Evolutionary conservation across 2,888 invertebrate species (phyloP), one percentile per base, ranked within the genome.

Genomic region (Trachelus iudaicus): DNA sequence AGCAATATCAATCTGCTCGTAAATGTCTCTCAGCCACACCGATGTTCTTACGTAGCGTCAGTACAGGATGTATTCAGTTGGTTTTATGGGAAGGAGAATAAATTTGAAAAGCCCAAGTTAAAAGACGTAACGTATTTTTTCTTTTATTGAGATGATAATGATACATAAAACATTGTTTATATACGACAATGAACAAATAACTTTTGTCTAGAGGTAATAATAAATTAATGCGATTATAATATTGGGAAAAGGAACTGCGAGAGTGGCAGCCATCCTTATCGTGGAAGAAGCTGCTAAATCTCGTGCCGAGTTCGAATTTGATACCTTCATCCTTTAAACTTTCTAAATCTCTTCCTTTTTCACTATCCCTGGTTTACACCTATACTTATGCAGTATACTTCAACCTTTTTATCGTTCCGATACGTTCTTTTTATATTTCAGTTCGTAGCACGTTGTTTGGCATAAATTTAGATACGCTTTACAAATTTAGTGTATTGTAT

Each of bases 121-220:
- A 88, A 88, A 88, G 87, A 88, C 86, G 85, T 87, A 86, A 87
- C 84, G 86, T 87, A 86, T 76, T 78, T 83, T 87, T 56, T 56
- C 23, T 56, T 80, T 87, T 87, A 87, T 88, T 88, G 82, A 83
- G 86, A 86, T 87, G 83, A 84, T 87, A 87, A 86, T 87, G 84
- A 86, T 87, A 83, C 86, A 86, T 87, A 87, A 88, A 88, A 88
- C 87, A 87, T 87, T 85, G 84, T 86, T 84, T 86, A 83, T 85
- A 84, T 85, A 87, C 84, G 85, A 82, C 84, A 85, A 87, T 86
- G 87, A 88, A 88, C 85, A 88, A 87, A 87, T 86, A 88, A 86
- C 83, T 84, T 80, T 79, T 82, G 68, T 11, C 73, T 40, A 75
- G 71, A 71, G 71, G 34, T 78, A 77, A 68, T 78, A 78, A 78